phyloP scores from a whole-genome alignment of 2,797 vertebrate genomes.

The Melanogrammus aeglefinus region DNA sequence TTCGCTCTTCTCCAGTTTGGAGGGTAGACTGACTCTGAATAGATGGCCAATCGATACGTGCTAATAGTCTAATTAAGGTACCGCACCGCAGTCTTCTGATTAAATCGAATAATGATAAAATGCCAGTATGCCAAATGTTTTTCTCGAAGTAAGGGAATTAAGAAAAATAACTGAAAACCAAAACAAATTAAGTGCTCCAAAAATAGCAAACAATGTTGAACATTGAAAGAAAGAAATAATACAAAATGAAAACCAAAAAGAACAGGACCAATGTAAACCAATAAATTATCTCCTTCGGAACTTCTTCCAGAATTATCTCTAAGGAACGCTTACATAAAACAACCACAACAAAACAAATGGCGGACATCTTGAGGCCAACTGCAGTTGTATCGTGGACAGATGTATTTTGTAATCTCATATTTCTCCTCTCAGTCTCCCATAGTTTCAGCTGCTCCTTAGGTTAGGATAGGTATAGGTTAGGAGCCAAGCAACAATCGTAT shows the following conservation, averaged over 20 bases:
- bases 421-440: not conserved
- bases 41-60: not conserved
- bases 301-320: slow-evolving; percentile 6
- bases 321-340: slow-evolving; percentile 23
- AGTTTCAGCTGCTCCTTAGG: slow-evolving; percentile 22
- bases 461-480: slow-evolving; percentile 23
- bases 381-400: not conserved
- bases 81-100: slow-evolving; percentile 28
- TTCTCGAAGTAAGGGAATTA: slow-evolving; percentile 29
- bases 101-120: not conserved
- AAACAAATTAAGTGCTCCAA: slow-evolving; percentile 42
- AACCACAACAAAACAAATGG: not conserved
- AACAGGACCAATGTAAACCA: slow-evolving; percentile 52
- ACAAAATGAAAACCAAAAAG: slow-evolving; percentile 7
- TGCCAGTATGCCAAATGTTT: not conserved
- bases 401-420: not conserved
- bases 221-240: slow-evolving; percentile 1
- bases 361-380: not conserved
- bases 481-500: not conserved
- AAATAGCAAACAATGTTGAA: slow-evolving; percentile 35
- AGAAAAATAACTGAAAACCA: slow-evolving; percentile 33
- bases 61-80: slow-evolving; percentile 32
- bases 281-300: slow-evolving; percentile 6
- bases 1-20: not conserved
- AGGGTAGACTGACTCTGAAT: not conserved